phyloP scores from a whole-genome alignment of 2,113 vertebrate species.

The Pimephales promelas region DNA sequence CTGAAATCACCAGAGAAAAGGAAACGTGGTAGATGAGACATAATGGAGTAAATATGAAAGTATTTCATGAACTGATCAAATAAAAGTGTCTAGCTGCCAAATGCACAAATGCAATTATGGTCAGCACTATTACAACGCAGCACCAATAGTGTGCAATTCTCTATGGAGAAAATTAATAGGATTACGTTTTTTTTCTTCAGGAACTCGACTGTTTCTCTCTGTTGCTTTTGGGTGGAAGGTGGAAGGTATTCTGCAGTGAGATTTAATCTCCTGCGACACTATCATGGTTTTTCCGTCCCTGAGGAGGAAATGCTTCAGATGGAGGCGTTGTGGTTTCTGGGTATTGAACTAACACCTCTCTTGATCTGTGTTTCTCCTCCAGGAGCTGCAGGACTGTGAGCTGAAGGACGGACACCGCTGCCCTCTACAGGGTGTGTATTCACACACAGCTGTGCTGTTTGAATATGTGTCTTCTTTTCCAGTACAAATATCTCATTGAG shows the following conservation, averaged over 20 bases:
- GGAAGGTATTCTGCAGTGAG: not conserved
- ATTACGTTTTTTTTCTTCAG: too few relatives aligned
- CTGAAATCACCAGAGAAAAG: not conserved
- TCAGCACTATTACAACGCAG: too few relatives aligned
- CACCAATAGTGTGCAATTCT: too few relatives aligned
- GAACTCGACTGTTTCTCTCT: not conserved
- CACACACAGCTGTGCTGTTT: not conserved
- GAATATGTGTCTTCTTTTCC: not conserved
- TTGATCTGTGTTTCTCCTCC: constrained; percentile 18
- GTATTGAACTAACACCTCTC: constrained; percentile 52
- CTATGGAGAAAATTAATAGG: too few relatives aligned
- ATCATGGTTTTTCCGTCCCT: constrained; percentile 68
- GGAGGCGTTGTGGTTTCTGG: not conserved
- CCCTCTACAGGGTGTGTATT: constrained; percentile 80
- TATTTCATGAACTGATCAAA: too few relatives aligned
- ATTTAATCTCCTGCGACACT: not conserved
- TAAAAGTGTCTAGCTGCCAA: too few relatives aligned
- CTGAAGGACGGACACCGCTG: constrained; percentile 75
- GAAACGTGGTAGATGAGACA: not conserved
- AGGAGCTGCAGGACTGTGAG: constrained; percentile 74
- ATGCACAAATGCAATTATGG: too few relatives aligned
- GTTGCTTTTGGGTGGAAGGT: not conserved
- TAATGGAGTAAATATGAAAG: too few relatives aligned
- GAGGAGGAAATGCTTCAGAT: constrained; percentile 54
- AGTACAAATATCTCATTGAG: not conserved